A percentile compares a stretch with the other conserved stretches of the same genome.
These are phyloP conservation scores for Onthophagus taurus DNA, from an alignment of 1,140 invertebrate genomes.

Conservation along the genomic window DNA sequence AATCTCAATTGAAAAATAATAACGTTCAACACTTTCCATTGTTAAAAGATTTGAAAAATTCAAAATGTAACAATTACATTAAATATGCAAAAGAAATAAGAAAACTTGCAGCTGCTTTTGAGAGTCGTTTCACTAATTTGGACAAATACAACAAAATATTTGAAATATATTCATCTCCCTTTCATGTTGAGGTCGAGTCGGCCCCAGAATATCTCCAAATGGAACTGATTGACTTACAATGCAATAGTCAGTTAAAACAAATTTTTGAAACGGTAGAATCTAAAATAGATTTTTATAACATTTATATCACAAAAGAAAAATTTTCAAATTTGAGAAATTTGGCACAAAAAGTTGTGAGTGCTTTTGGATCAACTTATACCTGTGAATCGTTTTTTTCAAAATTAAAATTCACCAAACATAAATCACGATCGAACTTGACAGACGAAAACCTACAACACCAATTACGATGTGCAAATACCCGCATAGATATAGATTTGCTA, in stretches of 20 bases:
- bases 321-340: conserved; percentile 10
- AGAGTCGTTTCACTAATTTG: conserved; percentile 11
- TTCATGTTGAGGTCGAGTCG: conserved; percentile 8
- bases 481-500: too few relatives aligned
- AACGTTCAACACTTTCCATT: conserved; percentile 13
- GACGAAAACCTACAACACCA: too few relatives aligned
- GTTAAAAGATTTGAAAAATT: conserved; percentile 15
- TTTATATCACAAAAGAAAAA: conserved; percentile 12
- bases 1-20: conserved; percentile 15
- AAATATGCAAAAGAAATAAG: conserved; percentile 13
- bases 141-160: conserved; percentile 15
- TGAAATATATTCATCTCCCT: conserved; percentile 15
- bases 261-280: conserved; percentile 11
- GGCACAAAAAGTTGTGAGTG: conserved; percentile 11
- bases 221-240: conserved; percentile 13
- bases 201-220: conserved; percentile 13
- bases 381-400: conserved; percentile 13
- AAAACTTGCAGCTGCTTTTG: conserved; percentile 17
- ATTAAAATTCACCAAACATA: conserved; percentile 11
- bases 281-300: conserved; percentile 14
- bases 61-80: conserved; percentile 11
- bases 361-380: conserved; percentile 12
- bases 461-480: too few relatives aligned
- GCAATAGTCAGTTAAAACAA: conserved; percentile 14
- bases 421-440: conserved; percentile 9